Base-by-base conservation (phyloP, 2,797 vertebrate genomes). In the Hoplostethus mediterraneus region DNA sequence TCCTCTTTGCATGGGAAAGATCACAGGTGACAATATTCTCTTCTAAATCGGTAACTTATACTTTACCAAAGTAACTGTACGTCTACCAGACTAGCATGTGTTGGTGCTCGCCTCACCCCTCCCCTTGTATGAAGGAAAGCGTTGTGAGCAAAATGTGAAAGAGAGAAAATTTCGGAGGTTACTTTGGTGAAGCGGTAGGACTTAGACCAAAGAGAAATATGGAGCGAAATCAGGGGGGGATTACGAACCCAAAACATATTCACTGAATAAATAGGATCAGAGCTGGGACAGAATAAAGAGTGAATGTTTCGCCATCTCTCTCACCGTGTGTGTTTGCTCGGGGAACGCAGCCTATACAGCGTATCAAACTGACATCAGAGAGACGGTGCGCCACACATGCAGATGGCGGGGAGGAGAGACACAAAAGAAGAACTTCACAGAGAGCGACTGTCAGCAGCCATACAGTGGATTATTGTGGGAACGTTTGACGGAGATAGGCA, bases 241-340 rank as follows among this genome's bases (percentile, higher is more conserved):
- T 91, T 87, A 83, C 17, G 51, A 54, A 84, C 77, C 64, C 75
- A 77, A 88, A 84, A 87, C 82, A 87, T 48, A 89, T 81, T 82
- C 72, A 73, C 69, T 74, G 82, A 86, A 87, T 89, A 89, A 91
- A 92, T 74, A 91, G 70, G 81, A 90, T 90, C 87, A 90, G 81
- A 88, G 86, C 59, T 14, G 30, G 71, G 12, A 54, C 64, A 84
- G 85, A 87, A 83, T 80, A 85, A 86, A 87, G 85, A 45, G 21
- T 21, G 68, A 64, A 57, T 21, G 63, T 68, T 65, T 83, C 40
- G 30, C 68, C 66, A 61, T 79, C 61, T 67, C 11, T 80, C 31
- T 68, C 49, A 61, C 30, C 38, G 63, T 63, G 48, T 67, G 53
- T 53, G 48, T 33, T 52, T 2, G 63, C 79, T 64, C 44, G 53